phyloP scores from a whole-genome alignment of 2,797 vertebrate species.

The Orientallactaga sibirica region DNA sequence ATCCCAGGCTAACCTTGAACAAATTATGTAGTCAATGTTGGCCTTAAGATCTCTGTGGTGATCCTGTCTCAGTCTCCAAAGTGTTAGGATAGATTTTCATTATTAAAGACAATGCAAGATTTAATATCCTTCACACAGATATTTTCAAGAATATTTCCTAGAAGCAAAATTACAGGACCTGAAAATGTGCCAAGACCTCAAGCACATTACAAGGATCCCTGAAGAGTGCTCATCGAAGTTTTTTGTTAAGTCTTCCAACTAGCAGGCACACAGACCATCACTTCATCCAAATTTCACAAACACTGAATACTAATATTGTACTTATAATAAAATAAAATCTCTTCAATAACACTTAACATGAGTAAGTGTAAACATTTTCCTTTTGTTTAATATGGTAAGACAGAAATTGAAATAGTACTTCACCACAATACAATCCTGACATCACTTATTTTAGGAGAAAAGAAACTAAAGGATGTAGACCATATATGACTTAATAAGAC shows the following conservation, averaged over 20 bases:
- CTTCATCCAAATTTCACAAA: not conserved
- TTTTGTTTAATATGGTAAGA: not conserved
- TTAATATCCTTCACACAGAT: not conserved
- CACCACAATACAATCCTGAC: not conserved
- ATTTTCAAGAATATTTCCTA: conserved; percentile 11
- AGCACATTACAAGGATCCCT: not conserved
- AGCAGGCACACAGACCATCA: not conserved
- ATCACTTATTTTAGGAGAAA: conserved; percentile 30
- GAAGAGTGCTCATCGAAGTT: not conserved
- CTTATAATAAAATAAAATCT: not conserved
- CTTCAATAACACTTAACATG: not conserved
- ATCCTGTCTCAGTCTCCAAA: not conserved
- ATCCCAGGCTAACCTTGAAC: not conserved
- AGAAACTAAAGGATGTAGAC: conserved; percentile 71
- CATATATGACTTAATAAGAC: conserved; percentile 79
- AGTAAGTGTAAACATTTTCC: not conserved
- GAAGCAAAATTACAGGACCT: not conserved
- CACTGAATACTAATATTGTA: not conserved
- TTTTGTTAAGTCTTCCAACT: not conserved
- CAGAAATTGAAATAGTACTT: not conserved
- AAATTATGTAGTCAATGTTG: not conserved
- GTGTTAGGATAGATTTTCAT: not conserved
- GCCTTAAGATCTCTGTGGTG: not conserved
- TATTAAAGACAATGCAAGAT: not conserved
- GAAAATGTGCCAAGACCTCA: not conserved